Conservation (phyloP, 2,888 invertebrate genomes). For the Eupithecia pulchellata region DNA sequence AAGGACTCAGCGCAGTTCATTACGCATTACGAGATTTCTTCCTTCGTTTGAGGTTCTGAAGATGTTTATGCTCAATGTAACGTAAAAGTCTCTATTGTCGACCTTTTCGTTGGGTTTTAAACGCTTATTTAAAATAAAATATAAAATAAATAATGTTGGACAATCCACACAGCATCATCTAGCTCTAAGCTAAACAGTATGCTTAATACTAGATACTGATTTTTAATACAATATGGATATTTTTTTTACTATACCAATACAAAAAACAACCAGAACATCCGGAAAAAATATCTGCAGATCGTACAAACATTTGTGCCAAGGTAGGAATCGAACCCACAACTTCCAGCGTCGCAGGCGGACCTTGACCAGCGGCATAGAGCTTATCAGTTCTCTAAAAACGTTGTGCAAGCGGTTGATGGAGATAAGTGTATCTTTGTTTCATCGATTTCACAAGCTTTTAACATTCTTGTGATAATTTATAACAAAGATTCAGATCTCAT, state of each 20-base stretch:
- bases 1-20: constrained; percentile 64
- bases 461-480: constrained; percentile 11
- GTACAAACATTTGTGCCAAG: too few species aligned
- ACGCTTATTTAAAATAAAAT: constrained; percentile 54
- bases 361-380: too few species aligned
- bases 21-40: constrained; percentile 62
- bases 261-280: too few species aligned
- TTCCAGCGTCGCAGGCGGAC: too few species aligned
- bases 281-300: too few species aligned
- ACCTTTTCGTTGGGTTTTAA: constrained; percentile 51
- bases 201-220: too few species aligned
- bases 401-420: constrained; percentile 33
- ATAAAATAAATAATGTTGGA: too few species aligned
- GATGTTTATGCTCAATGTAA: constrained; percentile 64
- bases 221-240: too few species aligned
- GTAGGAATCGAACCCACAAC: too few species aligned
- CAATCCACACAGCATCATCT: too few species aligned
- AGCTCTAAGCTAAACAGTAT: too few species aligned
- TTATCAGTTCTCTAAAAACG: constrained; percentile 43
- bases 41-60: constrained; percentile 51
- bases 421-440: constrained; percentile 29
- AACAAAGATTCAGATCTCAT: background rate
- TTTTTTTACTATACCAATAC: too few species aligned
- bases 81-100: constrained; percentile 60
- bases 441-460: constrained; percentile 23